These are phyloP conservation scores for Oncorhynchus keta DNA, from an alignment of 2,113 vertebrate species.

Conservation along the genomic window DNA sequence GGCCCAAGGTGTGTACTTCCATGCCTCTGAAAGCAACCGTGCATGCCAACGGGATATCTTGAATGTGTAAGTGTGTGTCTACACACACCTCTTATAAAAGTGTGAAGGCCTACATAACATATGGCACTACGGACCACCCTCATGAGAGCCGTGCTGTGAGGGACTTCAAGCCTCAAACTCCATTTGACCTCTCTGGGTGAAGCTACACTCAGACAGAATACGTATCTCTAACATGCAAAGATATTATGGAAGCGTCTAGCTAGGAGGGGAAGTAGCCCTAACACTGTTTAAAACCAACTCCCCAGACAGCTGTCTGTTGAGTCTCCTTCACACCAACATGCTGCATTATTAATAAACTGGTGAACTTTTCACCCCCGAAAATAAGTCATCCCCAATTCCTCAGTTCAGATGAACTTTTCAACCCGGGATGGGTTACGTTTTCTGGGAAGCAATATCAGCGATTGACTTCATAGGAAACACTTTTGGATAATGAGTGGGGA, in stretches of 20 bases:
- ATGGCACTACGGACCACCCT: constrained; percentile 6
- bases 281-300: background rate
- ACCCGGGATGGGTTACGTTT: background rate
- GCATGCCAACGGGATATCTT: background rate
- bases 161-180: constrained; percentile 7
- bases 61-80: background rate
- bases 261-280: too few species aligned
- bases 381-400: background rate
- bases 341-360: constrained; percentile 11
- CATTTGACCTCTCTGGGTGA: background rate
- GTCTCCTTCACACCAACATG: background rate
- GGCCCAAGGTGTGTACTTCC: background rate
- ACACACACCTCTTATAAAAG: background rate
- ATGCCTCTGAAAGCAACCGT: background rate
- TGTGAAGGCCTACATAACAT: background rate
- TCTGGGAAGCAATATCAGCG: too few species aligned
- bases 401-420: background rate
- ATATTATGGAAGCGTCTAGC: background rate
- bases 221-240: too few species aligned
- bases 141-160: background rate
- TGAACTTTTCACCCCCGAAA: constrained; percentile 10
- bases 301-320: background rate
- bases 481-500: too few species aligned
- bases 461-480: too few species aligned
- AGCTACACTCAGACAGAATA: background rate